phyloP scores from a whole-genome alignment of 1,140 invertebrate genomes.

The Aphidius ervi region DNA sequence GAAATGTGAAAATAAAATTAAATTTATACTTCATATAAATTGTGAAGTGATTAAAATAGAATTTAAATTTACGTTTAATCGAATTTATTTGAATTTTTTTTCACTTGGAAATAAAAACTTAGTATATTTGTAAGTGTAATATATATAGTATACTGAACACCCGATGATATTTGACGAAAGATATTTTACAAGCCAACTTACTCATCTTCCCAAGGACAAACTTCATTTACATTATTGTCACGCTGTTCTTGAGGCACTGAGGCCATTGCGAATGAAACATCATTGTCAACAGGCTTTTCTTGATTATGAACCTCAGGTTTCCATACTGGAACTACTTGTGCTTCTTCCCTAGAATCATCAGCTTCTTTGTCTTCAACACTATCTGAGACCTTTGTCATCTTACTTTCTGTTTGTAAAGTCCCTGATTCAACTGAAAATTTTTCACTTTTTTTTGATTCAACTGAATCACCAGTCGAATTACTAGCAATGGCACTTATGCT shows the following conservation, averaged over 20 bases:
- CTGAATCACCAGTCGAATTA: conserved; percentile 50
- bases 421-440: neutral
- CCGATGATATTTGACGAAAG: no score
- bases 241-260: conserved; percentile 34
- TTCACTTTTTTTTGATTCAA: conserved; percentile 30
- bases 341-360: conserved; percentile 32
- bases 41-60: no score
- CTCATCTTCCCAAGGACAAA: conserved; percentile 88
- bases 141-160: no score
- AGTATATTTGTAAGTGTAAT: no score
- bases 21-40: no score
- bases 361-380: conserved; percentile 26
- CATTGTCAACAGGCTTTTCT: conserved; percentile 24
- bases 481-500: conserved; percentile 68
- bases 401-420: no score
- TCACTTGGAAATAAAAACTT: no score
- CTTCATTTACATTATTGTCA: conserved; percentile 66
- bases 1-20: no score
- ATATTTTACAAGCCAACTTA: conserved; percentile 55
- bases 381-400: conserved; percentile 6
- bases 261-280: no score
- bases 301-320: conserved; percentile 32
- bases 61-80: no score
- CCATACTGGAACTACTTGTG: conserved; percentile 45
- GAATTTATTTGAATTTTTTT: no score